phyloP scores from a whole-genome alignment of 2,797 vertebrate genomes.

The Salmo trutta region DNA sequence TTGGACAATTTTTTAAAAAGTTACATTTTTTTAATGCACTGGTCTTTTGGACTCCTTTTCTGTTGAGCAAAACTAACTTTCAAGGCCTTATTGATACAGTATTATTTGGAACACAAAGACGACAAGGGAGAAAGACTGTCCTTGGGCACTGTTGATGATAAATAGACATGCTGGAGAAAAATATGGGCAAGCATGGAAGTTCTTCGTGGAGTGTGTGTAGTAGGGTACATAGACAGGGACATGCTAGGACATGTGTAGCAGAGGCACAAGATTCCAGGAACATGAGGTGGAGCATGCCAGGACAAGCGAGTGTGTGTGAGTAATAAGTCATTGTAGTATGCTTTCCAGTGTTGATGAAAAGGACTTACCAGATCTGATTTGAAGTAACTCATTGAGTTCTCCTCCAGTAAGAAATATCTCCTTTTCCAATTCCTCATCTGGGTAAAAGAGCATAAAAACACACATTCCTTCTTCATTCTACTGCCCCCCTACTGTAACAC shows the following conservation, averaged over 20 bases:
- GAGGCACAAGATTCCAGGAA: constrained; percentile 63
- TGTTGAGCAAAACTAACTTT: not conserved
- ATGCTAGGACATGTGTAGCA: constrained; percentile 61
- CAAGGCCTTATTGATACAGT: constrained; percentile 37
- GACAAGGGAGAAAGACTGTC: constrained; percentile 48
- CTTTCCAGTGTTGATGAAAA: constrained; percentile 13
- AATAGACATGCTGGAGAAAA: constrained; percentile 38
- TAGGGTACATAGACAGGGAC: constrained; percentile 18
- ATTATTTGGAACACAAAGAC: too few species aligned
- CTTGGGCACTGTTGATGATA: constrained; percentile 59
- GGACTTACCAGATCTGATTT: constrained; percentile 92
- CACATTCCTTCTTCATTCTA: not conserved
- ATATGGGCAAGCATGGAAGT: constrained; percentile 49
- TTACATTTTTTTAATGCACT: too few species aligned
- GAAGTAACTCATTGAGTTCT: constrained; percentile 97
- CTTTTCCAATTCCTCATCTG: constrained; percentile 99
- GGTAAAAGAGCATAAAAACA: constrained; percentile 10
- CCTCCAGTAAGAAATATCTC: constrained; percentile 94
- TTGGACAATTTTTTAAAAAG: too few species aligned
- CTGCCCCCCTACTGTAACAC: not conserved
- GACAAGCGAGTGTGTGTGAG: constrained; percentile 35
- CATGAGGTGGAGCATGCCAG: constrained; percentile 56
- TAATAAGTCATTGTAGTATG: not conserved
- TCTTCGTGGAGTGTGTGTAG: not conserved
- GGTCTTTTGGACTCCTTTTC: not conserved